A percentile compares a stretch with the other conserved stretches of the same genome.
Conservation (phyloP, 2,797 vertebrate genomes). For the Antennarius maculatus region DNA sequence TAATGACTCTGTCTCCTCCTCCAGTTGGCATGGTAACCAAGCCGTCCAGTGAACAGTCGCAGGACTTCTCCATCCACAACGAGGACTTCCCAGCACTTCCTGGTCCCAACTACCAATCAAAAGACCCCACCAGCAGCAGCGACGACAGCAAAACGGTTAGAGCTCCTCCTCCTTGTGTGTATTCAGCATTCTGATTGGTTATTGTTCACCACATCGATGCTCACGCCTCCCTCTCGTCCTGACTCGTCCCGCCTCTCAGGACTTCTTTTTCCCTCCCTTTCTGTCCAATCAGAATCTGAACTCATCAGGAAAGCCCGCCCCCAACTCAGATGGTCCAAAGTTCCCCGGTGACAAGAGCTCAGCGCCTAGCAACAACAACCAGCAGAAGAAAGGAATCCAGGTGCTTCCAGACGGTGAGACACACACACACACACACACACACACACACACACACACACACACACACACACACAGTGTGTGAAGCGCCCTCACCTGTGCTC, state of each 20-base stretch:
- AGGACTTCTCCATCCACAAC: constrained; percentile 99
- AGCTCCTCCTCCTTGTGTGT: too few species aligned
- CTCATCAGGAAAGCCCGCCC: constrained; percentile 91
- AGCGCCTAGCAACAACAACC: constrained; percentile 92
- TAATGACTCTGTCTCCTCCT: neutral
- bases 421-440: neutral
- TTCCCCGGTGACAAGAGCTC: constrained; percentile 97
- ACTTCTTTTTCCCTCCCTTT: constrained; percentile 10
- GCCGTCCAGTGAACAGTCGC: constrained; percentile 97
- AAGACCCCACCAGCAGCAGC: constrained; percentile 93
- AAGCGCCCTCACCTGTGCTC: neutral
- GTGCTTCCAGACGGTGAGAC: constrained; percentile 96
- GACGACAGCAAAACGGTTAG: constrained; percentile 95
- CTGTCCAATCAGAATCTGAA: constrained; percentile 89
- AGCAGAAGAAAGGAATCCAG: constrained; percentile 99
- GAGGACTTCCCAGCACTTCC: constrained; percentile 98
- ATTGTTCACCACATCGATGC: neutral
- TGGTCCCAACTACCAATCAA: constrained; percentile 91
- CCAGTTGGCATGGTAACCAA: constrained; percentile 99
- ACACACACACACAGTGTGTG: neutral
- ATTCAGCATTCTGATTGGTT: neutral
- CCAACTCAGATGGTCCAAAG: constrained; percentile 95
- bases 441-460: neutral
- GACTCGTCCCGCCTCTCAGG: neutral
- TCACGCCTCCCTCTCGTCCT: neutral